phyloP scores from a whole-genome alignment of 1,140 invertebrate species.

The Rhagoletis zephyria region DNA sequence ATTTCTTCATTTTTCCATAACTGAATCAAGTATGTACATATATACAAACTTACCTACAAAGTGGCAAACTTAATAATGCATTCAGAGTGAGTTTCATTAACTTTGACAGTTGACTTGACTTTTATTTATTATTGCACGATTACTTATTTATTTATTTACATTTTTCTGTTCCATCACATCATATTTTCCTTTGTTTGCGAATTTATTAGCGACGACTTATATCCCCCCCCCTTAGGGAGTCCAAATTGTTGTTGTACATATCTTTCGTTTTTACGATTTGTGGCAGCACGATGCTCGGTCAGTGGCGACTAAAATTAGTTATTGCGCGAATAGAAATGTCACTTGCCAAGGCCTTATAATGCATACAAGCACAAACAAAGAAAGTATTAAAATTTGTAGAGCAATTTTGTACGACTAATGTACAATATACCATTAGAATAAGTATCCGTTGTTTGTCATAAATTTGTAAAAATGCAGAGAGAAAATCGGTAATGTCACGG shows the following conservation, averaged over 20 bases:
- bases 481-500: background rate
- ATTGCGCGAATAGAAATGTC: constrained; percentile 10
- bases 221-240: background rate
- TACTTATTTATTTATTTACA: constrained; percentile 11
- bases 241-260: background rate
- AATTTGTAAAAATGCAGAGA: background rate
- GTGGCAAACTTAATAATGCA: background rate
- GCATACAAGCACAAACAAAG: background rate
- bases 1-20: background rate
- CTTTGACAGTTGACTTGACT: constrained; percentile 42
- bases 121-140: constrained; percentile 39
- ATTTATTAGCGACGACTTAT: background rate
- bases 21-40: background rate
- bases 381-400: background rate
- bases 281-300: background rate
- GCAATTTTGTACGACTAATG: background rate
- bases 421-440: background rate
- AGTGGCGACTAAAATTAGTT: constrained; percentile 23
- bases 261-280: background rate
- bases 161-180: background rate
- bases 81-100: constrained; percentile 35
- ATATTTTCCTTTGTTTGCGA: constrained; percentile 4
- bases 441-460: background rate
- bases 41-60: background rate
- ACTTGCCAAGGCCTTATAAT: background rate